Base-by-base conservation (phyloP, 2,113 vertebrate species). In the Guaruba guarouba region DNA sequence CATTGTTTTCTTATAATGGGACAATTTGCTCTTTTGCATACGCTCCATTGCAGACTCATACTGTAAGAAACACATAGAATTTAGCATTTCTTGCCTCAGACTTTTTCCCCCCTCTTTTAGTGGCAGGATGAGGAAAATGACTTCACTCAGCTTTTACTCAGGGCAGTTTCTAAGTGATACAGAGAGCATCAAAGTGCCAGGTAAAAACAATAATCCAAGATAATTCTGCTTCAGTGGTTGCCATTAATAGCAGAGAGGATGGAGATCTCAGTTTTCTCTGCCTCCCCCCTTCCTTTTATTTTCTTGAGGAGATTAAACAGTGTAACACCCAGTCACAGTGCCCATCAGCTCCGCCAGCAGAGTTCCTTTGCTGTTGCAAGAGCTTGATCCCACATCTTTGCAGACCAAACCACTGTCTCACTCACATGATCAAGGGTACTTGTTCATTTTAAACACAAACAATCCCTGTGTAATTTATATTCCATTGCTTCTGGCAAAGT, bases 31-130 rank as follows among this genome's bases (percentile, higher is more conserved):
- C 98, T 99, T 99, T 18, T 99, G 99, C 51, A 98, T 93, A 3
- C 98, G 98, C 48, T 99, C 99, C 98, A 99, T 99, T 18, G 98
- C 96, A 16, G 80, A 96, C 93, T 99, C 99, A 1, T 98, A 99
- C 99, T 99, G 97, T 25, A 96, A 96, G 82, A 89, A 90, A 95
- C 79, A 96, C 17, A 95, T 7, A 67, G n/a, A 43, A 20, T 13
- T 93, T 48, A 91, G 18, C 23, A 6, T n/a, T 86, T 68, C 64
- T 81, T 62, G 17, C 31, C 48, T 54, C 74, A 69, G 8, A 14
- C 37, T 48, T 66, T 12, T 27, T 10, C 35, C 41, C 31, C 14
- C 22, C 6, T 16, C 78, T 70, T 73, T 25, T 31, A 76, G 37
- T 13, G 63, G 15, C 29, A 62, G 33, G 41, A 37, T 41, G 55